Evolutionary conservation across 2,113 vertebrate genomes (phyloP).

Genomic region (Merops nubicus): DNA sequence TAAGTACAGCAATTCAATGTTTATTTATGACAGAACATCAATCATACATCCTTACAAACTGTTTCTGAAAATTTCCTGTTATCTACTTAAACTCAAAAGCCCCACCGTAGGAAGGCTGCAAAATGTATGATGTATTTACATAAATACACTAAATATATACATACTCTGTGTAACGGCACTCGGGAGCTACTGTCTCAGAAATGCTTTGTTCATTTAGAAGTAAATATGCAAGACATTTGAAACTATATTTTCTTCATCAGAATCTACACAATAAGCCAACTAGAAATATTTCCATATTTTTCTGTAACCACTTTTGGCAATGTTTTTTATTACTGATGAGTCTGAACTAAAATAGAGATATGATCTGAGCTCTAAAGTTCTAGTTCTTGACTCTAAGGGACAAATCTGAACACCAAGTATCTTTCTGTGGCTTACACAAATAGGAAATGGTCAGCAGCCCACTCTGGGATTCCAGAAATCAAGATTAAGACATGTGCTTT

Average conservation of each 20-base stretch:
- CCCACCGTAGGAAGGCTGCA: not conserved
- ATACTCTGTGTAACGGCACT: not conserved
- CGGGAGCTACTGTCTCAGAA: not conserved
- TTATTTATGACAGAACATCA: slow-evolving; percentile 11
- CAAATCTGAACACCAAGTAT: not conserved
- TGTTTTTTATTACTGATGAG: not conserved
- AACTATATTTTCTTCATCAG: not conserved
- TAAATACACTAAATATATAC: not conserved
- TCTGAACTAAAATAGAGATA: not conserved
- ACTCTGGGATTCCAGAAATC: not conserved
- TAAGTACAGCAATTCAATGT: not conserved
- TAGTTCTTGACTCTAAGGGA: not conserved
- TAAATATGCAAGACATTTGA: not conserved
- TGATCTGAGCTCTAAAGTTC: not conserved
- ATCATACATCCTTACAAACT: not conserved
- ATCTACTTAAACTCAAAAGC: not conserved
- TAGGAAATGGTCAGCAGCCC: not conserved
- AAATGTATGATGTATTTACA: not conserved
- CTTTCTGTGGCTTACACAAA: not conserved
- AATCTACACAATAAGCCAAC: not conserved
- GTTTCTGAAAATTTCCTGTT: not conserved
- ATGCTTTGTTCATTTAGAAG: not conserved
- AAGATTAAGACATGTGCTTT: not conserved
- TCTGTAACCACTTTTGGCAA: not conserved
- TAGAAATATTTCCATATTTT: not conserved